A percentile compares a stretch with the other conserved stretches of the same genome.
phyloP scores from a whole-genome alignment of 2,888 invertebrate genomes.

The Drosophila crucigera region DNA sequence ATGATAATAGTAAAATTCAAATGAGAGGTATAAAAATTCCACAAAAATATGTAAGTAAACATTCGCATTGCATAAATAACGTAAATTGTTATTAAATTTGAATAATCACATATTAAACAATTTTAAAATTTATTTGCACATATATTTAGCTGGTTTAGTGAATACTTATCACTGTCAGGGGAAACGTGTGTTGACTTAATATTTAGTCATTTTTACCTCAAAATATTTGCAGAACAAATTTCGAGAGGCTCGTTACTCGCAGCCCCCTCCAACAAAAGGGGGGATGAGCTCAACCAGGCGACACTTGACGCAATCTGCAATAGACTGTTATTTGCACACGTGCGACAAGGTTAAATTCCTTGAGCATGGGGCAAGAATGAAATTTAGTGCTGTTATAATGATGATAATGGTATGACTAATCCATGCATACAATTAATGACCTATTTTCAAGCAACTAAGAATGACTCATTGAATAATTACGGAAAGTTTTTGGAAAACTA shows the following conservation, averaged over 20 bases:
- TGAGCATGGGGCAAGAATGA: neutral
- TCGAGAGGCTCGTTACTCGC: neutral
- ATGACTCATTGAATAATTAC: neutral
- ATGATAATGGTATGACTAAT: neutral
- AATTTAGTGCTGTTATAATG: neutral
- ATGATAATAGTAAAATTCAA: neutral
- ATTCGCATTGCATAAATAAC: constrained; percentile 1
- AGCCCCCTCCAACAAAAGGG: too few relatives aligned
- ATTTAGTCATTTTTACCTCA: constrained; percentile 16
- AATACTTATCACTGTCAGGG: neutral
- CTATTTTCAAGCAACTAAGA: neutral
- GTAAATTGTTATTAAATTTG: neutral
- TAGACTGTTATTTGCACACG: constrained; percentile 50
- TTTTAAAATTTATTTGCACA: constrained; percentile 7
- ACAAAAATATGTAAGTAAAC: neutral
- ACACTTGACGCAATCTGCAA: constrained; percentile 72
- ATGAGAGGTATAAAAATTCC: neutral
- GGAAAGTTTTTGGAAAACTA: neutral
- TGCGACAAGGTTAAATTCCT: constrained; percentile 41
- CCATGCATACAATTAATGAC: neutral
- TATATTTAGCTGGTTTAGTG: neutral
- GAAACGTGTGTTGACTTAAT: constrained; percentile 37
- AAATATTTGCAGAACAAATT: constrained; percentile 44
- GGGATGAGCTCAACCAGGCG: constrained; percentile 24
- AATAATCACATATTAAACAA: constrained; percentile 1